phyloP scores from a whole-genome alignment of 2,113 vertebrate genomes.

The Anolis carolinensis region DNA sequence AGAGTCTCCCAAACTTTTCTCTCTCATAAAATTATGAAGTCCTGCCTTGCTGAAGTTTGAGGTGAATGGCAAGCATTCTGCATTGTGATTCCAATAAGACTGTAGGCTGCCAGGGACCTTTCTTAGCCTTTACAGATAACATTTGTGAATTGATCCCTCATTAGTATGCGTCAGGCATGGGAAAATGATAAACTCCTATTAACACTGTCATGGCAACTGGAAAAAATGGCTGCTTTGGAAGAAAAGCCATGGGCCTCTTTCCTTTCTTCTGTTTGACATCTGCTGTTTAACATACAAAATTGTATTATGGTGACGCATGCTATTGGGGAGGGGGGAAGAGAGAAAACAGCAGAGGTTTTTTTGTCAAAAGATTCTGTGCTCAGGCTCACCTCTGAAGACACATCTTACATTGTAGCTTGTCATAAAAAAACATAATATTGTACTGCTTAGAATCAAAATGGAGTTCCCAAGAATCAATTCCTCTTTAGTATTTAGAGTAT shows the following conservation, averaged over 20 bases:
- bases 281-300: conserved; percentile 90
- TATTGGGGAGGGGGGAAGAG: not conserved
- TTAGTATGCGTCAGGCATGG: conserved; percentile 80
- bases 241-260: conserved; percentile 79
- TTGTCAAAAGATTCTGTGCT: conserved; percentile 47
- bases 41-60: not conserved
- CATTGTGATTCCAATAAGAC: not conserved
- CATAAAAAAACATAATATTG: conserved; percentile 46
- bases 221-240: conserved; percentile 86
- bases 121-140: conserved; percentile 72
- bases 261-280: conserved; percentile 90
- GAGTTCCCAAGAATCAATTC: not conserved
- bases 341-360: not conserved
- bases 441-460: conserved; percentile 27
- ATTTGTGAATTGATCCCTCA: conserved; percentile 71
- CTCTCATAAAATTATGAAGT: not conserved
- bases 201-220: conserved; percentile 89
- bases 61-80: not conserved
- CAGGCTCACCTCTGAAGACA: conserved; percentile 52
- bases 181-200: conserved; percentile 88
- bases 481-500: not conserved
- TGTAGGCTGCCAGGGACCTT: conserved; percentile 47
- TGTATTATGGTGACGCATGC: conserved; percentile 77
- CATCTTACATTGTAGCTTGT: conserved; percentile 16
- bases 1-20: not conserved